Evolutionary conservation across 2,888 invertebrate genomes (phyloP), one percentile per base, ranked within the genome.

Genomic region (Drosophila pegasa): DNA sequence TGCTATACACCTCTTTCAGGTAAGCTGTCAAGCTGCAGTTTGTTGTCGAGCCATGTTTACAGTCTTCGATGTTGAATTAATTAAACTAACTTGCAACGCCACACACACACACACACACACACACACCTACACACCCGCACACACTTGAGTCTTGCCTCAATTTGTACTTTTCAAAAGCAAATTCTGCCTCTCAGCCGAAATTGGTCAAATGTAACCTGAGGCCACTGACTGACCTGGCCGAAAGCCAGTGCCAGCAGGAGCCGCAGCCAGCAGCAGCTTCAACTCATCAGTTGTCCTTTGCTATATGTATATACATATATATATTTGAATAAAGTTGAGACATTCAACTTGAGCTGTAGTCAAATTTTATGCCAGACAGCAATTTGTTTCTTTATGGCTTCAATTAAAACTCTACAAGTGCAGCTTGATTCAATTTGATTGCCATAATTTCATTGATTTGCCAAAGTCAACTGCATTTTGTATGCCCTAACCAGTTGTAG

Each of bases 1-100:
- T 83, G 74, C 86, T 73, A 86, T 80, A 86, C 90, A 89, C 88
- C 88, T 83, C 80, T 88, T 88, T 89, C 87, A 70, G 81, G 90
- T 88, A 89, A 83, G 79, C 90, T 88, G 88, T 88, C 88, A 89
- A 78, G 64, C 68, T 70, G 55, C 22, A 54, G 63, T 61, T 70
- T 63, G 87, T 72, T 58, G 62, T 56, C 67, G 48, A 58, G 31
- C 58, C 70, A 70, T 83, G 88, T 85, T 88, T 71, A 85, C 89
- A 85, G 71, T 56, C 75, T 70, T 71, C 77, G 83, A 75, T 80
- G 85, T 76, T 71, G 88, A 78, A 89, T 88, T 88, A 88, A 88
- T 89, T 88, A 88, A 88, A 88, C 87, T 83, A 81, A 85, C 79
- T 83, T 77, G 80, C 69, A 62, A 75, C 61, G 65, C 64, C 50